Base-by-base conservation (phyloP, 2,113 vertebrate genomes). In the Dinomys branickii region DNA sequence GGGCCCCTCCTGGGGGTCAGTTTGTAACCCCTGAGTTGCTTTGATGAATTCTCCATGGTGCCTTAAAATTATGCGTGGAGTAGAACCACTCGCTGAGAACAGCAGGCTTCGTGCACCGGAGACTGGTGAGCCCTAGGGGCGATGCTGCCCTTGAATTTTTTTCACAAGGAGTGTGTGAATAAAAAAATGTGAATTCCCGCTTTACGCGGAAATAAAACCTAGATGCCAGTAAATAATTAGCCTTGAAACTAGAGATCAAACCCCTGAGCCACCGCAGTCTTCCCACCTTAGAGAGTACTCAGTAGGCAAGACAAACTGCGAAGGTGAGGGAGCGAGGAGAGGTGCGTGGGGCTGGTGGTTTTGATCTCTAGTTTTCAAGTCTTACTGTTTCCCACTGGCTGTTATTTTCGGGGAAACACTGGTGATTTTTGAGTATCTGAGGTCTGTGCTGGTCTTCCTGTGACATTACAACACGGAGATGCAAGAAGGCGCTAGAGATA, bases 21-120 rank as follows among this genome's bases (percentile, higher is more conserved):
- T 17, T 5, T 14, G 7, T n/a, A 56, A 47, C 17, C 38, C n/a
- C 2, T 14, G 4, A 38, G 0, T 11, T 0, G 0, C n/a, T 85
- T 33, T 35, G 33, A 13, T 56, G 13, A 17, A 10, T 50, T 95
- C n/a, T 54, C 3, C 54, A 54, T 82, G 4, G 65, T 87, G 47
- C 22, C 86, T 82, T 52, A 73, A 91, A 38, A 30, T 87, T 41
- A 56, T 0, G 13, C 10, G 58, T 58, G 3, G 5, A 4, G 1
- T 50, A 50, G 50, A 81, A 35, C 38, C 7, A 67, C 13, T 84
- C 52, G 9, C 5, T 50, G 30, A 90, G 87, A 88, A 88, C 52
- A 78, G 56, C 2, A n/a, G 6, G 41, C 26, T 73, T 93, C 67
- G 5, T 1, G 0, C 12, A 14, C 56, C 17, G 0, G 1, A 59